Conservation (phyloP, 2,797 vertebrate species). For the Acanthurus tractus region DNA sequence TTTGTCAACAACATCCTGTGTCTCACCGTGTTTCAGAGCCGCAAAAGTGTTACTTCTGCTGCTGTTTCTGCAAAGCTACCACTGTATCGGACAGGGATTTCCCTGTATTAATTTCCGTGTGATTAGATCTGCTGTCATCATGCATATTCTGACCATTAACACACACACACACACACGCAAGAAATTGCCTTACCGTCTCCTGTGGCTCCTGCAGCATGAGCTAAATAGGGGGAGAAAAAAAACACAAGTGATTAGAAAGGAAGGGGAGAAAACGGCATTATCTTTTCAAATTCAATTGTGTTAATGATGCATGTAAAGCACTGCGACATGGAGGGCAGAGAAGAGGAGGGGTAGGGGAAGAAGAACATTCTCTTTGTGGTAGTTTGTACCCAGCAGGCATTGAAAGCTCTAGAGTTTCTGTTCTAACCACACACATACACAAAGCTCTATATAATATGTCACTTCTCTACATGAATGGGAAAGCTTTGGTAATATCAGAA, state of each 20-base stretch:
- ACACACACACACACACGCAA: slow-evolving; percentile 10
- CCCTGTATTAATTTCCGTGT: too few relatives aligned
- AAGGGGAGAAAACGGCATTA: neutral
- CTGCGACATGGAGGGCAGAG: slow-evolving; percentile 1
- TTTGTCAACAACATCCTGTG: slow-evolving; percentile 60
- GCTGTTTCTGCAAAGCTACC: neutral
- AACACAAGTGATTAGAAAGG: slow-evolving; percentile 7
- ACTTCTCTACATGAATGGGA: neutral
- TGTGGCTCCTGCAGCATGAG: slow-evolving; percentile 7
- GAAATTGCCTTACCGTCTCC: slow-evolving; percentile 52
- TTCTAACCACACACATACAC: slow-evolving; percentile 34
- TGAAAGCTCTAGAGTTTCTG: slow-evolving; percentile 45
- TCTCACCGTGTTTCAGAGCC: slow-evolving; percentile 20
- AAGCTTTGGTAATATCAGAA: slow-evolving; percentile 22
- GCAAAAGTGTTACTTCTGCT: neutral
- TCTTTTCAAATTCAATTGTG: neutral
- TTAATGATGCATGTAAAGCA: neutral
- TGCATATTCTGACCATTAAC: slow-evolving; percentile 14
- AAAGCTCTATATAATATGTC: neutral
- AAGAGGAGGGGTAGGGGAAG: slow-evolving; percentile 9
- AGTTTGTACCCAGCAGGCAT: slow-evolving; percentile 31
- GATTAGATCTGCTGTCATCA: too few relatives aligned
- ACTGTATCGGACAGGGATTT: slow-evolving; percentile 8
- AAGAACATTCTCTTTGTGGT: slow-evolving; percentile 46
- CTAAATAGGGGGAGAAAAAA: slow-evolving; percentile 38